Percentiles rank a stretch among this genome's conserved stretches.
Conservation (phyloP, 2,797 vertebrate genomes). For the Crax fasciolata region DNA sequence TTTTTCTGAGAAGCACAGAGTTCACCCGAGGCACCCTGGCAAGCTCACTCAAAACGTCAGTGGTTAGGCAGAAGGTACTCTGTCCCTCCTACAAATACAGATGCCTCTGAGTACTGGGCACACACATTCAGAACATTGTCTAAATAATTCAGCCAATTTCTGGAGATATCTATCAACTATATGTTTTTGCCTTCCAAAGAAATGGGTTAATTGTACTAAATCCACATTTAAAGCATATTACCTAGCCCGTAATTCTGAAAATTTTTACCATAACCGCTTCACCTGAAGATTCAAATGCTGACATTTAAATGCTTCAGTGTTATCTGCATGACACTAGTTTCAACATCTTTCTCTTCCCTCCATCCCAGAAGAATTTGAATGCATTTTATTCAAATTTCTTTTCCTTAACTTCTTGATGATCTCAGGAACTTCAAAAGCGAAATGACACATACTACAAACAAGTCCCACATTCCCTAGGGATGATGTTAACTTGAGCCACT, state of each 20-base stretch:
- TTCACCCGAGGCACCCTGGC: background rate
- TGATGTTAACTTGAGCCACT: background rate
- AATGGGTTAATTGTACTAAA: background rate
- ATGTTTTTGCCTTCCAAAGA: background rate
- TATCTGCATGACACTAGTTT: background rate
- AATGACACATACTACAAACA: background rate
- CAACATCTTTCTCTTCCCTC: background rate
- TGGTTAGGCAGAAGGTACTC: background rate
- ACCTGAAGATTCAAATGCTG: background rate
- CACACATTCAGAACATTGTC: background rate
- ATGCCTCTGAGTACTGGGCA: background rate
- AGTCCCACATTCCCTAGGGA: background rate
- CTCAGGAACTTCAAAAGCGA: conserved; percentile 19
- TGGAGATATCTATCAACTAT: background rate
- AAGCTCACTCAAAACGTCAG: background rate
- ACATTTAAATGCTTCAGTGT: background rate
- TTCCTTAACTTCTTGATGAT: background rate
- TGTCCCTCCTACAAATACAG: background rate
- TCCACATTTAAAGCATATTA: background rate
- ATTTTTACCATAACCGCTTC: background rate
- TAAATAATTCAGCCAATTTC: background rate
- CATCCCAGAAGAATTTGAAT: background rate
- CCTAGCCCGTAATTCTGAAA: background rate
- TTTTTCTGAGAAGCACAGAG: background rate
- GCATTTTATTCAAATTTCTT: conserved; percentile 9